Percentiles rank a stretch among this genome's conserved stretches.
Evolutionary conservation across 2,888 invertebrate genomes (phyloP).

Genomic region (Ametastegia equiseti): DNA sequence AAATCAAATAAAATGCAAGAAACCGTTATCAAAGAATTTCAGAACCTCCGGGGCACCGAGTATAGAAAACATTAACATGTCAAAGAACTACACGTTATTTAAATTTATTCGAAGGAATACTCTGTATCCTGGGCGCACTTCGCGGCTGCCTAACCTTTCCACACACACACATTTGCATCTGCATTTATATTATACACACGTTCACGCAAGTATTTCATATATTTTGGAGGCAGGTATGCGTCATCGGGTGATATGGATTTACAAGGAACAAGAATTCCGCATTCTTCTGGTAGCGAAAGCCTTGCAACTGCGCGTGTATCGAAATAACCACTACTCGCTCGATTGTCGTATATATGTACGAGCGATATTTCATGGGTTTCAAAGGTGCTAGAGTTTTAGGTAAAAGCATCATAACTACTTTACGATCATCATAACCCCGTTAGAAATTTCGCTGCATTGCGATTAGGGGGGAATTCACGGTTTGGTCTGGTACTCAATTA

Average conservation of each 20-base stretch:
- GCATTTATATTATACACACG: background rate
- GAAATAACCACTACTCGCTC: background rate
- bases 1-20: conserved; percentile 56
- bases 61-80: conserved; percentile 69
- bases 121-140: conserved; percentile 24
- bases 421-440: conserved; percentile 2
- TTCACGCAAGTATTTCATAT: background rate
- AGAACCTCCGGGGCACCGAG: conserved; percentile 53
- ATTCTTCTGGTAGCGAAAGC: background rate
- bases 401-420: background rate
- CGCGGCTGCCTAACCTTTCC: conserved; percentile 30
- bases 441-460: conserved; percentile 1
- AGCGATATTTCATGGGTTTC: background rate
- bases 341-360: background rate
- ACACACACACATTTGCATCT: background rate
- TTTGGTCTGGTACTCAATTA: background rate
- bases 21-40: conserved; percentile 66
- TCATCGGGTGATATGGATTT: conserved; percentile 1
- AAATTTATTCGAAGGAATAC: conserved; percentile 67
- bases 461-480: background rate
- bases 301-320: background rate
- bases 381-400: background rate
- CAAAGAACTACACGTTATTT: conserved; percentile 71
- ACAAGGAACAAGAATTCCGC: background rate
- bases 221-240: conserved; percentile 1